Evolutionary conservation across 2,113 vertebrate species (phyloP), one percentile per base, ranked within the genome.

Genomic region (Cairina moschata): DNA sequence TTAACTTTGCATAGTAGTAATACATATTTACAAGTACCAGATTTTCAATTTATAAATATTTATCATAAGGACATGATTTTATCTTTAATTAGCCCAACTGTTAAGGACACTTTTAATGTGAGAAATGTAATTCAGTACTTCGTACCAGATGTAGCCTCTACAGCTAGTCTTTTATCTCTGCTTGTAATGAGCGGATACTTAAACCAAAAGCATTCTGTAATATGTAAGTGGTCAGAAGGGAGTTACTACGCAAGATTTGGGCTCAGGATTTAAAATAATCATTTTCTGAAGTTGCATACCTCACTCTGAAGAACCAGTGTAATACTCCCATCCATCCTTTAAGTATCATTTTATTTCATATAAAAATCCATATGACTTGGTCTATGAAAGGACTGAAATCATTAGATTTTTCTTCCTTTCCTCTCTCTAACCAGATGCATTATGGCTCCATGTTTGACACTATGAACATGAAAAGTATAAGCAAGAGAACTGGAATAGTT

Each of bases 51-150:
- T 94, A 97, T 97, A 98, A 98, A 98, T 98, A 98, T 98, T 98
- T 98, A 98, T 98, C 90, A 77, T 94, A 94, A 96, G 96, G 96
- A 97, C 96, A 91, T 91, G 96, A 97, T 97, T 98, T 98, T 97
- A 96, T 97, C 96, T 98, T 98, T 98, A 98, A 98, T 98, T 98
- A 98, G 95, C 94, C 96, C 96, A 98, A 97, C 97, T 98, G 98
- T 97, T 96, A 98, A 95, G 97, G 97, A 97, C 97, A 98, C 98
- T 97, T 98, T 96, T 91, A 83, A 98, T 95, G 97, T 97, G 97
- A 97, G 98, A 98, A 98, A 95, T 69, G 87, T n/a, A 97, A 97
- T 94, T 97, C 95, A 95, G 88, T 94, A 74, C 83, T 96, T 96
- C 8, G 5, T 93, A 96, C 94, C 98, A 98, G 97, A 98, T 97